These are phyloP conservation scores for Orientallactaga sibirica DNA, from an alignment of 2,797 vertebrate species.

Conservation along the genomic window DNA sequence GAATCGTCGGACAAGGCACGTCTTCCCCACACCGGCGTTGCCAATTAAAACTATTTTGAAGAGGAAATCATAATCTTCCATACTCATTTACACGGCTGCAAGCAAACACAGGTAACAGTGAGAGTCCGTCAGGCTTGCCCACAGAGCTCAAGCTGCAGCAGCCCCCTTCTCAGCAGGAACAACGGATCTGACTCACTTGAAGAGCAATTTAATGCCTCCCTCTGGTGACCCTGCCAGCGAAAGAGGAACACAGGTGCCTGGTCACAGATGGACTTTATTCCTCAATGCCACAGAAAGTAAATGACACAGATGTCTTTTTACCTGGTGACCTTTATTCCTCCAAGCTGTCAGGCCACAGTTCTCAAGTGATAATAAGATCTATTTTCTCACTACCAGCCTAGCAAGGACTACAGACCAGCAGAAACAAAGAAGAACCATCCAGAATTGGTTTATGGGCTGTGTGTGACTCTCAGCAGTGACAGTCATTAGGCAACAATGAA, in stretches of 20 bases:
- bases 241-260: conserved; percentile 38
- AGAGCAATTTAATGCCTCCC: conserved; percentile 11
- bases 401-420: not conserved
- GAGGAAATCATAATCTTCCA: conserved; percentile 99
- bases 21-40: conserved; percentile 99
- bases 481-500: not conserved
- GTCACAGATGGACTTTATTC: conserved; percentile 80
- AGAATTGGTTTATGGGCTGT: not conserved
- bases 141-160: not conserved
- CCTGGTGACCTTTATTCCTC: conserved; percentile 84
- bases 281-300: conserved; percentile 43
- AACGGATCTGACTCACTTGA: conserved; percentile 34
- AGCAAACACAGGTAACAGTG: conserved; percentile 72
- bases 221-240: not conserved
- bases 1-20: conserved; percentile 98
- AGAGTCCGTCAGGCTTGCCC: conserved; percentile 25
- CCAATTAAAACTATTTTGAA: conserved; percentile 99
- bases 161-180: not conserved
- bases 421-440: not conserved
- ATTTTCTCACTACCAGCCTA: conserved; percentile 43
- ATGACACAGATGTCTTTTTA: conserved; percentile 40
- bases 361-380: not conserved
- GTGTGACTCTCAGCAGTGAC: not conserved
- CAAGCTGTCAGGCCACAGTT: conserved; percentile 82
- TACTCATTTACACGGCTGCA: conserved; percentile 96